Percentiles rank a stretch among this genome's conserved stretches.
Evolutionary conservation across 2,888 invertebrate genomes (phyloP).

Genomic region (Hesperia comma): DNA sequence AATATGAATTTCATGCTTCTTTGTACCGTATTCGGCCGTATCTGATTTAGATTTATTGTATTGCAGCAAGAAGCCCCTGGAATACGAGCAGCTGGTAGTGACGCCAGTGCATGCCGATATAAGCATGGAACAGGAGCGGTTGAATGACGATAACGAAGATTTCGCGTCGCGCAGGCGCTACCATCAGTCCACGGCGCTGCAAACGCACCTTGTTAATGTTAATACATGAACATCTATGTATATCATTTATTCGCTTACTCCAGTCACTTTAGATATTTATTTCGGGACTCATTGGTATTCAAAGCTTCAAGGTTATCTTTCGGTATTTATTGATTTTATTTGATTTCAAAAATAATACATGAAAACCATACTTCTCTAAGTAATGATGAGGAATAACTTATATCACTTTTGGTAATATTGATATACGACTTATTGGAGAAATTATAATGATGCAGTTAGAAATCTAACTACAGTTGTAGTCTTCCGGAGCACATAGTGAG

Average conservation of each 20-base stretch:
- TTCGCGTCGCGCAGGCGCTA: constrained; percentile 96
- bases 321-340: too few species aligned
- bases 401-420: too few species aligned
- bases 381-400: too few species aligned
- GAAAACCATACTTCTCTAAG: too few species aligned
- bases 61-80: constrained; percentile 89
- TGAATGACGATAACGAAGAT: constrained; percentile 98
- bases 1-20: too few species aligned
- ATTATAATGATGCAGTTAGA: too few species aligned
- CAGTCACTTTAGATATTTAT: neutral
- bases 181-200: constrained; percentile 94
- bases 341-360: too few species aligned
- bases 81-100: constrained; percentile 94
- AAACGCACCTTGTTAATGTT: constrained; percentile 86
- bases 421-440: too few species aligned
- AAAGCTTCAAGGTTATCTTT: too few species aligned
- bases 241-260: neutral
- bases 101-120: constrained; percentile 92
- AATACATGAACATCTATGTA: constrained; percentile 41
- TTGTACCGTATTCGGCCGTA: too few species aligned
- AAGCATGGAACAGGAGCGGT: constrained; percentile 91
- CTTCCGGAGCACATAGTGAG: too few species aligned
- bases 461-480: too few species aligned
- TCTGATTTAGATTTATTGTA: neutral
- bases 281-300: neutral